Evolutionary conservation across 2,113 vertebrate genomes (phyloP), one percentile per base, ranked within the genome.

Genomic region (Catharus fuscescens): DNA sequence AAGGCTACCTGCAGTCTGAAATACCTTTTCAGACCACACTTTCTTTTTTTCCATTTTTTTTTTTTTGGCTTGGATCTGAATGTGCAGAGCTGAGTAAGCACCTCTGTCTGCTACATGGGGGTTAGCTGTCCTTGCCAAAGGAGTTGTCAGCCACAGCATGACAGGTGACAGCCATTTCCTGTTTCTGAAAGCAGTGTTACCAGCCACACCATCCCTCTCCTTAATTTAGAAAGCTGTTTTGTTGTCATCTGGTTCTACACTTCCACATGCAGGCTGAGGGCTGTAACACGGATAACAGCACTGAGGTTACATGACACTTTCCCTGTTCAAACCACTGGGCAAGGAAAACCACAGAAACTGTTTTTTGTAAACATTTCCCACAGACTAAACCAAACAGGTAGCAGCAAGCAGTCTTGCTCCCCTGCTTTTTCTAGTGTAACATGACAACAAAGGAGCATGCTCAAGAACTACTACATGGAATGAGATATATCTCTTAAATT

Each of bases 301-400:
- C 15, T 25, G 67, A 56, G 45, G 48, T 72, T 65, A 57, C 45
- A 14, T 0, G 1, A 21, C 19, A 21, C 70, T 71, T 80, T 40
- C n/a, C 36, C 47, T 42, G 7, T 20, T 50, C 38, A 70, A 24
- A 73, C 34, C 54, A 50, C 13, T 34, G 1, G 0, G 28, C 2
- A 3, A 53, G 47, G 69, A 87, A 86, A 90, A 21, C 34, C 16
- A 40, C 11, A 7, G 32, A 42, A 73, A 47, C 31, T 73, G 12
- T 5, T 78, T 15, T 15, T 26, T 53, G 54, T 50, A 76, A 84
- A 28, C 13, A 7, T 24, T 72, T 87, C 71, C 89, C 84, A 54
- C 78, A 73, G 74, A 70, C 59, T 77, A 45, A 72, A 73, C 12
- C 6, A 34, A 50, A 25, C 44, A 50, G 36, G 77, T n/a, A 62